Evolutionary conservation across 2,113 vertebrate species (phyloP).

Genomic region (Esox niger): DNA sequence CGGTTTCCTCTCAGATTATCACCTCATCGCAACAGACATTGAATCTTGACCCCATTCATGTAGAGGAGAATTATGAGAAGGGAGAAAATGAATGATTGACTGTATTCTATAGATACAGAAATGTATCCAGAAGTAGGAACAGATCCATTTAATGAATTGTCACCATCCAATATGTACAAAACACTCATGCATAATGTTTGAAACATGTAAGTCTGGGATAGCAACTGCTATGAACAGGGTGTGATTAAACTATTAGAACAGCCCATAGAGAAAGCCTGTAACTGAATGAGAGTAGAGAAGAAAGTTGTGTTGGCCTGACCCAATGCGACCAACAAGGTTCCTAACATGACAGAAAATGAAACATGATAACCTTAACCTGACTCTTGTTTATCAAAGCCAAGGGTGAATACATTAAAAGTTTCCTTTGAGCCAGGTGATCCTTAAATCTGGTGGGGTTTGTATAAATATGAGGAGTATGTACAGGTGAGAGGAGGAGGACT

Average conservation of each 20-base stretch:
- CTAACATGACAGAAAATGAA: background rate
- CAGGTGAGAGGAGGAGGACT: slow-evolving; percentile 35
- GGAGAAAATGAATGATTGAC: background rate
- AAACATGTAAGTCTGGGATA: background rate
- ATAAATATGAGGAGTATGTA: slow-evolving; percentile 35
- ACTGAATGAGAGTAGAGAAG: too few relatives aligned
- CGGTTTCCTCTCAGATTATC: slow-evolving; percentile 74
- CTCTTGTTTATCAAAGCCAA: slow-evolving; percentile 1
- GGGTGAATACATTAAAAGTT: slow-evolving; percentile 1
- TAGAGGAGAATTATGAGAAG: background rate
- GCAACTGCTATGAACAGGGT: background rate
- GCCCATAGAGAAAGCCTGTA: too few relatives aligned
- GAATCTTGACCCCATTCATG: slow-evolving; percentile 25
- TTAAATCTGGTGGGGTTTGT: slow-evolving; percentile 26
- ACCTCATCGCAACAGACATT: slow-evolving; percentile 54
- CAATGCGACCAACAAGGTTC: slow-evolving; percentile 13
- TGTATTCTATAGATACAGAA: background rate
- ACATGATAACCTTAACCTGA: background rate
- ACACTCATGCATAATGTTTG: background rate
- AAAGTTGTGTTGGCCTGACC: too few relatives aligned
- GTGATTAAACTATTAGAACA: background rate
- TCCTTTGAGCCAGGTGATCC: slow-evolving; percentile 41
- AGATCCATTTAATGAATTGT: background rate
- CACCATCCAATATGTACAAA: background rate
- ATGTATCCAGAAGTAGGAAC: background rate